Percentiles rank a stretch among this genome's conserved stretches.
phyloP scores from a whole-genome alignment of 2,797 vertebrate genomes.

The Hylomyscus alleni region DNA sequence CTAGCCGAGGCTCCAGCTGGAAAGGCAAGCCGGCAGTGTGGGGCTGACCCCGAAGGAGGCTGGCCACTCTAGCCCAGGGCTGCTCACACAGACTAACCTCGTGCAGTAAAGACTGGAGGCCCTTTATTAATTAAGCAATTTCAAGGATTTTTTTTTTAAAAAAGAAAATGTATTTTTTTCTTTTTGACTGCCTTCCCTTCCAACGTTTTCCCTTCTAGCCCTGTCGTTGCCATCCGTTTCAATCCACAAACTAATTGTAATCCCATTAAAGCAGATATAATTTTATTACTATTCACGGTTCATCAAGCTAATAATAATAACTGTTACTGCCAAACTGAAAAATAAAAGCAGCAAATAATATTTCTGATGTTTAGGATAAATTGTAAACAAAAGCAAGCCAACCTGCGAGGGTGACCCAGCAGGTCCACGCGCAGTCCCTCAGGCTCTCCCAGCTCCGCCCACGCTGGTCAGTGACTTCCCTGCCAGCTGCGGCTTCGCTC shows the following conservation, averaged over 20 bases:
- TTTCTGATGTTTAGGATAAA: constrained; percentile 75
- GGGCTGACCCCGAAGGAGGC: not conserved
- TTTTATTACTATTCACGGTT: constrained; percentile 91
- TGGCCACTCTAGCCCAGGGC: not conserved
- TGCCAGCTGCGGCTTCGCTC: not conserved
- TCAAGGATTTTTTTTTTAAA: constrained; percentile 3
- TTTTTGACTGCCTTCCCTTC: constrained; percentile 58
- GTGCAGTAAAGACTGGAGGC: not conserved
- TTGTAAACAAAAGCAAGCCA: constrained; percentile 76
- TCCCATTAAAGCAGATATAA: constrained; percentile 90
- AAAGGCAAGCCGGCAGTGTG: not conserved
- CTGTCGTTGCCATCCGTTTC: constrained; percentile 84
- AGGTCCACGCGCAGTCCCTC: not conserved
- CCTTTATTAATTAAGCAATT: constrained; percentile 61
- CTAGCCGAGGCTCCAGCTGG: not conserved
- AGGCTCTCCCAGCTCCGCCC: not conserved
- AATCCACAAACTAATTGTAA: constrained; percentile 90
- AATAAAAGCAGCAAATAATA: constrained; percentile 68
- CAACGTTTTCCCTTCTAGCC: constrained; percentile 69
- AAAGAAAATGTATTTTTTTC: constrained; percentile 67
- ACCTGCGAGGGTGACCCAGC: not conserved
- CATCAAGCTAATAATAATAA: constrained; percentile 88
- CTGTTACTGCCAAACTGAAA: constrained; percentile 82
- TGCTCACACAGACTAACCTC: not conserved
- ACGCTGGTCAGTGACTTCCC: not conserved